phyloP scores from a whole-genome alignment of 2,888 invertebrate genomes.

The Conomelus anceps region DNA sequence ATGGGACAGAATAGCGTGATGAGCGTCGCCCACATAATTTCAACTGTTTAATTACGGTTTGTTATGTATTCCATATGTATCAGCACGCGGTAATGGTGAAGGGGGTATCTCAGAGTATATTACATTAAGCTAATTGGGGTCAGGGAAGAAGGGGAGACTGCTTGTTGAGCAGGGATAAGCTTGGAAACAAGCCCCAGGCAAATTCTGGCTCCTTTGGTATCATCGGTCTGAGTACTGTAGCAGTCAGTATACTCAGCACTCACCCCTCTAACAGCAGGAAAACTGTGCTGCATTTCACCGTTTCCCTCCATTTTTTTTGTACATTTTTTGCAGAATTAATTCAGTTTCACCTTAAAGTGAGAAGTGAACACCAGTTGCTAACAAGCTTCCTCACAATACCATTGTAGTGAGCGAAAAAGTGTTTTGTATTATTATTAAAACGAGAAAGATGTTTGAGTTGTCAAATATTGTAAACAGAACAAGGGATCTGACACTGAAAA shows the following conservation, averaged over 20 bases:
- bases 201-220: not conserved
- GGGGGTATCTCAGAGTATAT: not conserved
- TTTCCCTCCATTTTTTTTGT: not conserved
- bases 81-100: not conserved
- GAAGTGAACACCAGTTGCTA: not conserved
- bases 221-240: not conserved
- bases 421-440: not conserved
- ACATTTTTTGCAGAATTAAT: not conserved
- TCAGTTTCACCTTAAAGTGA: not conserved
- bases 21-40: not conserved
- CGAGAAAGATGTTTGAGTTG: not conserved
- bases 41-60: conserved; percentile 1
- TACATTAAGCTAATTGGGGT: conserved; percentile 10
- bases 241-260: not conserved
- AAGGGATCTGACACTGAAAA: not conserved
- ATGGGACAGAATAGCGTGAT: not conserved
- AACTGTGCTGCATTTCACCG: not conserved
- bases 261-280: not conserved
- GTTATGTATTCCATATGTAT: not conserved
- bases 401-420: too few species aligned
- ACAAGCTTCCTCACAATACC: not conserved
- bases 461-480: not conserved
- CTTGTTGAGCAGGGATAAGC: not conserved
- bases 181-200: not conserved
- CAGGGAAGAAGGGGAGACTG: not conserved